These are phyloP conservation scores for Chiloscyllium punctatum DNA, from an alignment of 2,797 vertebrate genomes.

Conservation along the genomic window DNA sequence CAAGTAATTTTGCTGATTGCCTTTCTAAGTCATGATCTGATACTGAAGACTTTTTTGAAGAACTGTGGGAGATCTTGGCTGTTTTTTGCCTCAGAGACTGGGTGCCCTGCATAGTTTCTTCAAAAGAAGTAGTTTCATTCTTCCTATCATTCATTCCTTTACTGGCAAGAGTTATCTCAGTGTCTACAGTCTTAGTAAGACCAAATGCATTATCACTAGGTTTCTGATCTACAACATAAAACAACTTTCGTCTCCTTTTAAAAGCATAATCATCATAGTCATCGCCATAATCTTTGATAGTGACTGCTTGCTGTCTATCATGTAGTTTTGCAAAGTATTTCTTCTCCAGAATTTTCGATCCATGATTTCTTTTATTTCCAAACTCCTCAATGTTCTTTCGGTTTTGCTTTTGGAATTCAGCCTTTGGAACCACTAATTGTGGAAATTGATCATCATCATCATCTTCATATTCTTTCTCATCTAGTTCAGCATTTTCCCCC, in stretches of 20 bases:
- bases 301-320: not conserved
- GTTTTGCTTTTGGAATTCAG: not conserved
- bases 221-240: constrained; percentile 42
- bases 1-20: not conserved
- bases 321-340: no score
- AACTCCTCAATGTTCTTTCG: not conserved
- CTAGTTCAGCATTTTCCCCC: not conserved
- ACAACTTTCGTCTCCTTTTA: constrained; percentile 53
- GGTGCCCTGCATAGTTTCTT: not conserved
- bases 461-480: constrained; percentile 11
- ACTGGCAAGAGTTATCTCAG: not conserved
- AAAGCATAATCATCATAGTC: constrained; percentile 52
- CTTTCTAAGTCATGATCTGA: not conserved
- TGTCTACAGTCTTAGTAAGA: not conserved
- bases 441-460: not conserved
- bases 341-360: not conserved
- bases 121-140: not conserved
- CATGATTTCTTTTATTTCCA: not conserved
- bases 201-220: not conserved
- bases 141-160: not conserved
- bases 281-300: constrained; percentile 49
- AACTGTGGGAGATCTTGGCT: not conserved
- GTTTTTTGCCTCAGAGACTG: not conserved
- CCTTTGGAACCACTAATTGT: not conserved
- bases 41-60: not conserved